A percentile compares a stretch with the other conserved stretches of the same genome.
These are phyloP conservation scores for Dicrurus megarhynchus DNA, from an alignment of 2,113 vertebrate species.

Conservation along the genomic window DNA sequence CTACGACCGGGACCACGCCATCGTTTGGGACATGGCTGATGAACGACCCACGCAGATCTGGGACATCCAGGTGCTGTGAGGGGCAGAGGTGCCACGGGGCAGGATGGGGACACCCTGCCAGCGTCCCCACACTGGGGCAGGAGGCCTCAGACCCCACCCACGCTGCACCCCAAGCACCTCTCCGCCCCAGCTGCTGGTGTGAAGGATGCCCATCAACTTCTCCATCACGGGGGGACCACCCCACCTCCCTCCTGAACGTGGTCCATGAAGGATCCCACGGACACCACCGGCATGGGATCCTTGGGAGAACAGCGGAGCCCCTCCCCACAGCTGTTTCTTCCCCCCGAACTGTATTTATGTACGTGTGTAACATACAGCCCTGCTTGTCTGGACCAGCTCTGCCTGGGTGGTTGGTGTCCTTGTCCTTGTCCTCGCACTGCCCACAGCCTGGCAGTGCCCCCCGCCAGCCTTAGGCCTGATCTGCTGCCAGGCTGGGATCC, in stretches of 20 bases:
- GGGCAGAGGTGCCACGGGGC: background rate
- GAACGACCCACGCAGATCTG: constrained; percentile 83
- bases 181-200: background rate
- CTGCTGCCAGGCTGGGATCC: background rate
- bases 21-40: constrained; percentile 78
- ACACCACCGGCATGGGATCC: fast-evolving
- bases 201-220: background rate
- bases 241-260: fast-evolving
- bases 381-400: background rate
- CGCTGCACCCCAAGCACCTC: background rate
- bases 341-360: constrained; percentile 44
- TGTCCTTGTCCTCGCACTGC: background rate
- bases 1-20: constrained; percentile 86
- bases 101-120: background rate
- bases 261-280: fast-evolving
- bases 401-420: background rate
- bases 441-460: background rate
- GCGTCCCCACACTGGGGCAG: fast-evolving
- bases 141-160: background rate
- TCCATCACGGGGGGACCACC: background rate
- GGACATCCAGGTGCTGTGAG: constrained; percentile 82
- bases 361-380: constrained; percentile 26
- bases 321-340: background rate
- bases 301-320: background rate
- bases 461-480: background rate